Percentiles rank a stretch among this genome's conserved stretches.
Conservation (phyloP, 2,797 vertebrate species). For the Remorina albescens region DNA sequence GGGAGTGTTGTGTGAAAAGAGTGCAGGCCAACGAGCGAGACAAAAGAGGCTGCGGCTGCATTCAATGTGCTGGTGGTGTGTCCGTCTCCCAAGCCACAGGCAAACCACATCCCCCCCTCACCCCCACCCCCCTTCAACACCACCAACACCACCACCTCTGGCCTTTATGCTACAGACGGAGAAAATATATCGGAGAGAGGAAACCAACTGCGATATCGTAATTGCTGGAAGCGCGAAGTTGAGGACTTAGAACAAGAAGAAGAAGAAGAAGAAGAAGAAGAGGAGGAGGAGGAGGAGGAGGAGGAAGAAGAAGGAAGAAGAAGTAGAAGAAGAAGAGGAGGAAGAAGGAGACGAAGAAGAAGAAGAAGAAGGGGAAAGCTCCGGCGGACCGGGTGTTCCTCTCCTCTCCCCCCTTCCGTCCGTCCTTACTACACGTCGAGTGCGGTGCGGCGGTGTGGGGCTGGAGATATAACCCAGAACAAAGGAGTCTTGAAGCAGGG, state of each 20-base stretch:
- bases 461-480: conserved; percentile 82
- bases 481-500: conserved; percentile 83
- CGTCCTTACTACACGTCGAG: conserved; percentile 59
- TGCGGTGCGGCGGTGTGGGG: conserved; percentile 67
- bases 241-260: conserved; percentile 69
- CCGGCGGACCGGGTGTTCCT: conserved; percentile 59
- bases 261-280: too few species aligned
- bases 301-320: too few species aligned
- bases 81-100: conserved; percentile 82
- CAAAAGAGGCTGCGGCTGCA: conserved; percentile 87
- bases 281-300: too few species aligned
- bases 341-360: too few species aligned
- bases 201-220: conserved; percentile 40
- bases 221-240: conserved; percentile 67
- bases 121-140: too few species aligned
- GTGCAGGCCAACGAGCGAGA: conserved; percentile 80
- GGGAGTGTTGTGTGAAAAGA: conserved; percentile 81
- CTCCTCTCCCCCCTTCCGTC: conserved; percentile 28
- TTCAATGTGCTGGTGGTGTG: conserved; percentile 78
- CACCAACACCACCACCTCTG: conserved; percentile 25
- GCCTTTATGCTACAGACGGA: conserved; percentile 57
- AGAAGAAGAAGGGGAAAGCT: conserved; percentile 42
- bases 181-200: conserved; percentile 54
- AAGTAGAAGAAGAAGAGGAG: too few species aligned
- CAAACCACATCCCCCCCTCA: conserved; percentile 57